Base-by-base conservation (phyloP, 2,113 vertebrate genomes). In the Pollimyrus isidori region DNA sequence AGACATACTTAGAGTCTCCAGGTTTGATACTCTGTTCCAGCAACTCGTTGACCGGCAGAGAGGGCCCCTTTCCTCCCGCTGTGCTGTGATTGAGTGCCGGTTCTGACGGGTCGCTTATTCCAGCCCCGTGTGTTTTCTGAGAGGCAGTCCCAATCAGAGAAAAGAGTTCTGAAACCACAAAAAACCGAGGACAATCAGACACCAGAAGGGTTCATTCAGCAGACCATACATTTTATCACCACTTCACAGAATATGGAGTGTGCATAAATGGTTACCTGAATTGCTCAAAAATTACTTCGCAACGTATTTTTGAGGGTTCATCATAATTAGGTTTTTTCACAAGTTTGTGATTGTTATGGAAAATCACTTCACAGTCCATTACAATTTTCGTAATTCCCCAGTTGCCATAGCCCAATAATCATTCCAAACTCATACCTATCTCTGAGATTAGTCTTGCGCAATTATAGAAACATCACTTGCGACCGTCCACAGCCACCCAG, bases 31-130 rank as follows among this genome's bases (percentile, higher is more conserved):
- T 94, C 90, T 95, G 94, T 89, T 95, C 95, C 3, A 95, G 91
- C 7, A 95, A 93, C 86, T 95, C 95, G 23, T 95, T 95, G 88
- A 95, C 94, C 52, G 95, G 93, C 83, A 95, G 90, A 2, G 94
- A 91, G 3, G 93, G 91, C 58, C 95, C 95, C 88, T 95, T 96
- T 2, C 91, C 91, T 89, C 92, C 6, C 13, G 91, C 4, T 89
- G 94, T 89, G 90, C 91, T 96, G 88, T 95, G 95, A 91, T 96
- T 96, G n/a, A 48, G 86, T 46, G 88, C 30, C 10, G 93, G 90
- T 30, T 96, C 94, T 50, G 89, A 87, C 56, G 92, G 91, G 90
- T 90, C 92, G 86, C 86, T 89, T 84, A 92, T 92, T 52, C 88
- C 92, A 69, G 26, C 42, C 23, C 42, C 52, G 4, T 42, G 30